Evolutionary conservation across 2,797 vertebrate genomes (phyloP), one percentile per base, ranked within the genome.

Genomic region (Falco biarmicus): DNA sequence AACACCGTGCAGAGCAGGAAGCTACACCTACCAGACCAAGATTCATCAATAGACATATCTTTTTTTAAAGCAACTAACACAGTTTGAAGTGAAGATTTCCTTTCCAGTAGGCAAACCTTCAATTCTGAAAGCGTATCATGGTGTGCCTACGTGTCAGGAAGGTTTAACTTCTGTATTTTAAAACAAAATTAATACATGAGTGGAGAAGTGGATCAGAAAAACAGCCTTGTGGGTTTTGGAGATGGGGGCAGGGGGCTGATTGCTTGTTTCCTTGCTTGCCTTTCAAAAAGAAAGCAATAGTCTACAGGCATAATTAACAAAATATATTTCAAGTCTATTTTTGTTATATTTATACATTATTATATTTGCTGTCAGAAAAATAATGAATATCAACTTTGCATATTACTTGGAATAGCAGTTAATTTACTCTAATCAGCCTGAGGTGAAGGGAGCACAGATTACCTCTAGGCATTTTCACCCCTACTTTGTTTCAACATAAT

Each of bases 361-460:
- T 85, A 51, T 80, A 61, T 71, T 84, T 74, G 68, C 39, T 15
- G 26, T 88, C 66, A 80, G 76, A 95, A 79, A 90, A 90, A 90
- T 50, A 77, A 93, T 90, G 32, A 89, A 70, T 91, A 90, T 34
- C 61, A 78, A 60, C 63, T 94, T 92, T 92, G 68, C 63, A 54
- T 82, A 85, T 81, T 92, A 89, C 89, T 89, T 96, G 56, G 43
- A 84, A 51, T 10, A 74, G 80, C 29, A 29, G 85, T 95, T 95
- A 95, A 91, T 97, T 96, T 88, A 64, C 66, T 94, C 79, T 89
- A 93, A 95, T 95, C 89, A 95, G 64, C 65, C 59, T n/a, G 61
- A 97, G 90, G 96, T 84, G 94, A 96, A 87, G 54, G 53, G 43
- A 95, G 74, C 74, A 74, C 86, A 97, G 95, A 94, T 96, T 94